These are phyloP conservation scores for Eristalinus sepulchralis DNA, from an alignment of 2,888 invertebrate genomes.

Conservation along the genomic window DNA sequence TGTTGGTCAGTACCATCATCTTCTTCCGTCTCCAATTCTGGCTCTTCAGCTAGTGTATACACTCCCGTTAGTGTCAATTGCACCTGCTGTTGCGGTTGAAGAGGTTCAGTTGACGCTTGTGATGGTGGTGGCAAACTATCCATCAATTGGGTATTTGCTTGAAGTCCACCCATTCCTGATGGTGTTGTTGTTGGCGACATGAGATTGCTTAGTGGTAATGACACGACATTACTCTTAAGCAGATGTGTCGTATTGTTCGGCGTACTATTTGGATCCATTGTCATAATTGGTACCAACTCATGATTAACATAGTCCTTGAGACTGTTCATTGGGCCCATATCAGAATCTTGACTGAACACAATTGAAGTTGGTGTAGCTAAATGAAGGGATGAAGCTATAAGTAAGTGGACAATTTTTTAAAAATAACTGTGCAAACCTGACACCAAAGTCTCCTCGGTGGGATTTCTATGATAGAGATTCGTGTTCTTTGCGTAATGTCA, in stretches of 20 bases:
- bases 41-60: constrained; percentile 83
- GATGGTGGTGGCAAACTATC: constrained; percentile 75
- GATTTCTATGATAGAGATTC: constrained; percentile 82
- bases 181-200: constrained; percentile 67
- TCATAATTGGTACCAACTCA: constrained; percentile 81
- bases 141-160: constrained; percentile 74
- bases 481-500: constrained; percentile 80
- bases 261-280: constrained; percentile 79
- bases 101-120: constrained; percentile 73
- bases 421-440: constrained; percentile 77
- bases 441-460: constrained; percentile 83
- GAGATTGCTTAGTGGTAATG: constrained; percentile 72
- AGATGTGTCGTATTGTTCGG: constrained; percentile 72
- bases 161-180: constrained; percentile 64
- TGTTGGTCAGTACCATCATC: constrained; percentile 70
- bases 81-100: constrained; percentile 60
- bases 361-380: constrained; percentile 82
- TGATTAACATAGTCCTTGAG: constrained; percentile 80
- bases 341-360: constrained; percentile 76
- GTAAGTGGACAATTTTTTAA: background rate
- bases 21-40: constrained; percentile 82
- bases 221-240: constrained; percentile 72
- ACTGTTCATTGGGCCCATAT: constrained; percentile 77
- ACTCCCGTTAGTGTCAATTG: constrained; percentile 81
- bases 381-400: background rate